phyloP scores from a whole-genome alignment of 2,113 vertebrate species.

The Xenotilapia leptura region DNA sequence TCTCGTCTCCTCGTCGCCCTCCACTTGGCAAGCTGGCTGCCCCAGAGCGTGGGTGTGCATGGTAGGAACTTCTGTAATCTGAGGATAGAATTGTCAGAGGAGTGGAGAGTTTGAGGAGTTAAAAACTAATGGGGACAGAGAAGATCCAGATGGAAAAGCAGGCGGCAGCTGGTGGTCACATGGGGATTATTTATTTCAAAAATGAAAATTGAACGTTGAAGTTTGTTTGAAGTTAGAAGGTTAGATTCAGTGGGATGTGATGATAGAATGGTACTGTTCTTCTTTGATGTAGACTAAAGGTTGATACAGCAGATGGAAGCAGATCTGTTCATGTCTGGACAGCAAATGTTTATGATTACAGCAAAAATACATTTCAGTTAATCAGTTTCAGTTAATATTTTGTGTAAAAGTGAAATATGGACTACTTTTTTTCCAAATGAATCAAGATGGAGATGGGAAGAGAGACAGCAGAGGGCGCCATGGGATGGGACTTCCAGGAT shows the following conservation, averaged over 20 bases:
- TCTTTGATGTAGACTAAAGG: constrained; percentile 43
- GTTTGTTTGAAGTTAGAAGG: constrained; percentile 46
- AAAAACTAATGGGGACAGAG: constrained; percentile 49
- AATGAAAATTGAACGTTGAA: constrained; percentile 64
- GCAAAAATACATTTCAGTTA: constrained; percentile 25
- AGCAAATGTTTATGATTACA: constrained; percentile 41
- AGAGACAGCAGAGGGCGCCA: constrained; percentile 54
- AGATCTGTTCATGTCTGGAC: constrained; percentile 48
- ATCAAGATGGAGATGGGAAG: constrained; percentile 47
- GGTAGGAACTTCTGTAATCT: constrained; percentile 92
- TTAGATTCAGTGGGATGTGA: constrained; percentile 69
- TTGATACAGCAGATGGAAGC: constrained; percentile 51
- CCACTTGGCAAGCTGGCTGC: constrained; percentile 71
- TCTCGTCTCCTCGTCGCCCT: constrained; percentile 82
- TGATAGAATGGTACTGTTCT: constrained; percentile 47
- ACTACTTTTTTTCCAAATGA: constrained; percentile 38
- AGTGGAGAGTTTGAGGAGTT: constrained; percentile 70
- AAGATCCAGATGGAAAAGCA: constrained; percentile 70
- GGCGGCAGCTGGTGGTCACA: constrained; percentile 58
- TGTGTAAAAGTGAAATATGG: constrained; percentile 30
- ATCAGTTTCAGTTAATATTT: constrained; percentile 12
- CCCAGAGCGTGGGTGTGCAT: constrained; percentile 77
- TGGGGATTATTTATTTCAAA: constrained; percentile 55
- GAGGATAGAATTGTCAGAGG: constrained; percentile 81
- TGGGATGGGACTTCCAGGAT: constrained; percentile 55